phyloP scores from a whole-genome alignment of 2,888 invertebrate species.

The Electrophaes corylata region DNA sequence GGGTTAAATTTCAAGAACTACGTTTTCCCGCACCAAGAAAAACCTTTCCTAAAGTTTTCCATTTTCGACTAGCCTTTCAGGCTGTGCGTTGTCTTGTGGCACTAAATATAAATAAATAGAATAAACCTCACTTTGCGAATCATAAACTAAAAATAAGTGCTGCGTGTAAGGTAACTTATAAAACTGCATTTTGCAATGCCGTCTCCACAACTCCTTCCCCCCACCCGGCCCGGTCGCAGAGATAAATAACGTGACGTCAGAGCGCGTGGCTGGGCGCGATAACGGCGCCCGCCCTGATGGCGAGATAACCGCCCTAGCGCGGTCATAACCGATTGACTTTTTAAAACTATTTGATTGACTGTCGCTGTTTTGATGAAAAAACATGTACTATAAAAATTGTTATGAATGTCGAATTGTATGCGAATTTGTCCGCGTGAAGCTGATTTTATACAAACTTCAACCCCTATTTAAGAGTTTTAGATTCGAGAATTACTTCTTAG shows the following conservation, averaged over 20 bases:
- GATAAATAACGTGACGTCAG: conserved; percentile 32
- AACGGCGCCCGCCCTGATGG: conserved; percentile 29
- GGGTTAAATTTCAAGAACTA: no score
- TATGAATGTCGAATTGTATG: no score
- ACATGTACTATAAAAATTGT: background rate
- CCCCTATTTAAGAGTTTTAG: no score
- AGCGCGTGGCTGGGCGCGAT: conserved; percentile 30
- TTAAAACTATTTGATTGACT: conserved; percentile 7
- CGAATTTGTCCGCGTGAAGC: no score
- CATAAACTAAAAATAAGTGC: background rate
- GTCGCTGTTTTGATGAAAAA: background rate
- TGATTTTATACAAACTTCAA: no score
- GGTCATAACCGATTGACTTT: conserved; percentile 23
- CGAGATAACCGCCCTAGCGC: conserved; percentile 26
- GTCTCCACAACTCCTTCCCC: conserved; percentile 23
- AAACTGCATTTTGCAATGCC: conserved; percentile 6
- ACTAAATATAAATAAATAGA: no score
- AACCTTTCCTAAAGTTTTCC: no score
- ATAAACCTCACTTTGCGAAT: background rate
- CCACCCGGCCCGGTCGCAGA: background rate
- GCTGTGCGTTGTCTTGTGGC: no score
- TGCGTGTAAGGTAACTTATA: background rate
- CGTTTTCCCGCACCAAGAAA: no score
- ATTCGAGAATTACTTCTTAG: no score
- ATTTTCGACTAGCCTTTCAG: no score